Conservation (phyloP, 2,888 invertebrate species). For the Pristionchus exspectatus region DNA sequence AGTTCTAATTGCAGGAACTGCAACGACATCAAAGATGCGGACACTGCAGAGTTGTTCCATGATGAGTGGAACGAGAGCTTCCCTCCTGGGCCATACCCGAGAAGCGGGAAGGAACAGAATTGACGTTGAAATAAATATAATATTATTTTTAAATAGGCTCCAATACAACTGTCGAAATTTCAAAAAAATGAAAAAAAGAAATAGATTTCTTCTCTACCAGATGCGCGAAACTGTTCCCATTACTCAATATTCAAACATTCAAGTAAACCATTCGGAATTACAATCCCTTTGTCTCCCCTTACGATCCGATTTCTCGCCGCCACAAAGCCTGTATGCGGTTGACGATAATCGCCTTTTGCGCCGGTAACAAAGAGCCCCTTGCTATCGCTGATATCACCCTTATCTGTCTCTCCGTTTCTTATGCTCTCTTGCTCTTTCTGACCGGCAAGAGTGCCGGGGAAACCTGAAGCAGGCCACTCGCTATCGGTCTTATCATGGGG, state of each 20-base stretch:
- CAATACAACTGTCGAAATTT: too few relatives aligned
- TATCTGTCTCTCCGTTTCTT: not conserved
- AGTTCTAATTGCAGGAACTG: too few relatives aligned
- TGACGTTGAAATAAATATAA: not conserved
- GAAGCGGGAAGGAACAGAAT: too few relatives aligned
- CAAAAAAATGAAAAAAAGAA: too few relatives aligned
- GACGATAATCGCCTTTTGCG: not conserved
- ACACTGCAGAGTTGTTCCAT: not conserved
- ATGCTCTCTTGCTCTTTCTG: not conserved
- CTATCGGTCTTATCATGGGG: too few relatives aligned
- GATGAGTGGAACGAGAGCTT: not conserved
- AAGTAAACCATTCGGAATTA: not conserved
- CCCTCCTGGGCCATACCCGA: not conserved
- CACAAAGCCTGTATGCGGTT: not conserved
- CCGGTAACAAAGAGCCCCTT: not conserved
- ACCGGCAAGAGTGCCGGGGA: not conserved
- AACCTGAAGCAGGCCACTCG: too few relatives aligned
- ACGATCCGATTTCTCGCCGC: not conserved
- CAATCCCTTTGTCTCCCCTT: not conserved
- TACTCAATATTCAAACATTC: not conserved
- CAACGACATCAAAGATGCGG: not conserved
- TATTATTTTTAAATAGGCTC: too few relatives aligned
- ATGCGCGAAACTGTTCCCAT: not conserved
- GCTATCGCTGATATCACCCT: not conserved
- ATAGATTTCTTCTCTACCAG: too few relatives aligned